Base-by-base conservation (phyloP, 2,888 invertebrate genomes). In the Adela reaumurella region DNA sequence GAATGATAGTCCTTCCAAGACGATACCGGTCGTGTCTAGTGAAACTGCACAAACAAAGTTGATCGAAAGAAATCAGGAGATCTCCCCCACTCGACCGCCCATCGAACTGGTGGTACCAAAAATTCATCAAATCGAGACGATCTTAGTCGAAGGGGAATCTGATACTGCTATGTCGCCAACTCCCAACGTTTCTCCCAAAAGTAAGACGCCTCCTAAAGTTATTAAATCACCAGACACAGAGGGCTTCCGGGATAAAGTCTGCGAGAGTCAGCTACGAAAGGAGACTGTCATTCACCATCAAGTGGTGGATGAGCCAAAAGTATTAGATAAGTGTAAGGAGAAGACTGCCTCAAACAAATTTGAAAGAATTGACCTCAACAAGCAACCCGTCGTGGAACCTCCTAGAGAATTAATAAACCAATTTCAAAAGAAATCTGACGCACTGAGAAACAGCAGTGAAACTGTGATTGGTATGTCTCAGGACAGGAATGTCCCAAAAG, bases 271-370 rank as follows among this genome's bases (percentile, higher is more conserved):
- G 56, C 55, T 71, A 46, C 65, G 78, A 50, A 77, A 77, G 57
- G 78, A 77, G 57, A 77, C 77, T 2, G 77, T 78, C 0, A 78
- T 78, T 49, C 77, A 76, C 57, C 74, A 72, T 57, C 77, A 78
- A 54, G 64, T 62, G 28, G 54, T 61, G 2, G 77, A 77, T 24
- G 77, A 78, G 48, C 51, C 51, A 16, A 76, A 70, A 55, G 59
- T 47, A 45, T 41, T 50, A 1, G 76, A 77, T 42, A 77, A 74
- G 19, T 19, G 19, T 14, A 43, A 19, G 17, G 43, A 43, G 51
- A 76, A 65, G 49, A 19, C 11, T 11, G 71, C 76, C 1, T 74
- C 76, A 2, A 70, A 61, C 50, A 76, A 74, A 68, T 65, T 67
- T 48, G 78, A 78, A 50, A 76, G 74, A 68, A 64, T 68, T 48